Evolutionary conservation across 2,113 vertebrate genomes (phyloP), one percentile per base, ranked within the genome.

Genomic region (Actinemys pallida): DNA sequence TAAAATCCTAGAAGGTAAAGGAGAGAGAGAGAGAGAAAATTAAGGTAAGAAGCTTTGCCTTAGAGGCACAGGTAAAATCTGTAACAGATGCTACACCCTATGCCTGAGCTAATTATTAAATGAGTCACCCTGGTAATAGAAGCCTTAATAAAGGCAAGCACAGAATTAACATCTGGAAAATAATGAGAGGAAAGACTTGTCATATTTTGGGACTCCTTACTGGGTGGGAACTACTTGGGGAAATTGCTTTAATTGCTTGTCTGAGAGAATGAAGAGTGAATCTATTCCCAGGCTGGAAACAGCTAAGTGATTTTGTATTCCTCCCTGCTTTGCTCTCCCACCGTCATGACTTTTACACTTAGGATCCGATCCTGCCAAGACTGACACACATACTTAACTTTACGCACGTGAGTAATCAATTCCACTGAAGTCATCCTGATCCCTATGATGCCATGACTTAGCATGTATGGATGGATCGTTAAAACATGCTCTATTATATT

Each of bases 121-220:
- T 92, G 96, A 97, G 96, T 90, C 93, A 62, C 96, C 89, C 93
- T 88, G 94, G 96, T 92, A 94, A 95, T 87, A 95, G 92, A 86
- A 86, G 35, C 94, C 85, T 94, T 94, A 96, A 91, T 90, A 96
- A 97, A 97, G 93, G 78, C 86, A 96, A 96, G 91, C 0, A 16
- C 83, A 81, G 59, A 95, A 54, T 94, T 95, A 97, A 96, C 94
- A 96, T 97, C 97, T 96, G 96, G 96, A 96, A 98, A 96, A 94
- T 78, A 94, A 86, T 78, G 56, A 93, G 90, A 80, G 80, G 92
- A 81, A 88, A 91, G 83, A 89, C 84, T 59, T 90, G 76, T 86
- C 89, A 89, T 96, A 95, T 96, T 92, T 88, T 86, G 93, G 87
- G 94, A 83, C 87, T 93, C 87, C 95, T 93, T 91, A 90, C 96